Evolutionary conservation across 2,888 invertebrate species (phyloP).

Genomic region (Gryllus longicercus): DNA sequence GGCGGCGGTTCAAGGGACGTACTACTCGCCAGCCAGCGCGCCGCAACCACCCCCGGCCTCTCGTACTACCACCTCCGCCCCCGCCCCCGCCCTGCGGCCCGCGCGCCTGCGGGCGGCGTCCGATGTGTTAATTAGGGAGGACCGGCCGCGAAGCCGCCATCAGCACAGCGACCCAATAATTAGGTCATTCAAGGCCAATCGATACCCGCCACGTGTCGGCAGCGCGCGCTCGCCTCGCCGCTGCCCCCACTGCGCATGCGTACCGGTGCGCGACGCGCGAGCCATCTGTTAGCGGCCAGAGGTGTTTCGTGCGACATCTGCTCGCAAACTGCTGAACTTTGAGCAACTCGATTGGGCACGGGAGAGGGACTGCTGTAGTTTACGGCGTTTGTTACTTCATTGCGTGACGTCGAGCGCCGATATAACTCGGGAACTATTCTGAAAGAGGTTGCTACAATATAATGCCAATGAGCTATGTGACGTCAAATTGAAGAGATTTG

Average conservation of each 20-base stretch:
- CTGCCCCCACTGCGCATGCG: conserved; percentile 11
- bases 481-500: no score
- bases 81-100: not conserved
- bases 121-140: conserved; percentile 19
- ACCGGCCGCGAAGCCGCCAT: not conserved
- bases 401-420: no score
- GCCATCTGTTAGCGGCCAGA: not conserved
- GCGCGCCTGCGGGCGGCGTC: not conserved
- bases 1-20: not conserved
- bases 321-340: no score
- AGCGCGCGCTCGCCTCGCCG: not conserved
- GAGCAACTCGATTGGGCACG: no score
- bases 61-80: conserved; percentile 18
- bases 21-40: not conserved
- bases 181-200: conserved; percentile 17
- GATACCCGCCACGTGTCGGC: not conserved
- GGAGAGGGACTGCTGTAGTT: no score
- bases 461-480: no score
- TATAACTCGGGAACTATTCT: no score
- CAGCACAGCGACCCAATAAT: not conserved
- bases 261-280: not conserved
- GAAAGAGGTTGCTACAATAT: no score
- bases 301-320: not conserved
- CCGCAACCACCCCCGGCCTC: conserved; percentile 20
- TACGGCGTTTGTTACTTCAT: no score